Evolutionary conservation across 2,797 vertebrate genomes (phyloP).

Genomic region (Rhinoraja longicauda): DNA sequence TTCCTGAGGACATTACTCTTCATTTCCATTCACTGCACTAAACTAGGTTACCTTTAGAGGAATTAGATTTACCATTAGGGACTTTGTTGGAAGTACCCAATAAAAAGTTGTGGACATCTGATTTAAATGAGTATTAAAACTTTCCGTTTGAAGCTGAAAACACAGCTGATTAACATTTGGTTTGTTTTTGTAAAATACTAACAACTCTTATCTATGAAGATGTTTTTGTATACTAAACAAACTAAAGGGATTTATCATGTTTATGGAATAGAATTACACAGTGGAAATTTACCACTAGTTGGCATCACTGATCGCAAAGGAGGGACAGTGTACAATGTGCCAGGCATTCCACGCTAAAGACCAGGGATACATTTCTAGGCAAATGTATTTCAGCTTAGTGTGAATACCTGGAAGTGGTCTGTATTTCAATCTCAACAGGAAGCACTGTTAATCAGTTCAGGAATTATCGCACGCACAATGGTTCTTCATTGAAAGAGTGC

Average conservation of each 20-base stretch:
- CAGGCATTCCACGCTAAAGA: too few species aligned
- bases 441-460: neutral
- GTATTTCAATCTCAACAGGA: neutral
- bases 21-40: neutral
- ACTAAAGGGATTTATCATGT: neutral
- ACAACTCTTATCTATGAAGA: neutral
- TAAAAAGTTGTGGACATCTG: neutral
- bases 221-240: neutral
- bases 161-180: neutral
- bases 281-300: neutral
- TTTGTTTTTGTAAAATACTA: neutral
- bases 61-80: neutral
- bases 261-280: neutral
- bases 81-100: neutral
- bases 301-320: too few species aligned
- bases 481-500: neutral
- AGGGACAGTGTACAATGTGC: too few species aligned
- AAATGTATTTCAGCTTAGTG: neutral
- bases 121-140: neutral
- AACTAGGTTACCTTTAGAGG: neutral
- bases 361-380: too few species aligned
- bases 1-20: neutral
- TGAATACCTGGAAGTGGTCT: neutral
- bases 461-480: neutral
- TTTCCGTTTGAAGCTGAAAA: neutral